phyloP scores from a whole-genome alignment of 2,113 vertebrate species.

The Barnardius zonarius region DNA sequence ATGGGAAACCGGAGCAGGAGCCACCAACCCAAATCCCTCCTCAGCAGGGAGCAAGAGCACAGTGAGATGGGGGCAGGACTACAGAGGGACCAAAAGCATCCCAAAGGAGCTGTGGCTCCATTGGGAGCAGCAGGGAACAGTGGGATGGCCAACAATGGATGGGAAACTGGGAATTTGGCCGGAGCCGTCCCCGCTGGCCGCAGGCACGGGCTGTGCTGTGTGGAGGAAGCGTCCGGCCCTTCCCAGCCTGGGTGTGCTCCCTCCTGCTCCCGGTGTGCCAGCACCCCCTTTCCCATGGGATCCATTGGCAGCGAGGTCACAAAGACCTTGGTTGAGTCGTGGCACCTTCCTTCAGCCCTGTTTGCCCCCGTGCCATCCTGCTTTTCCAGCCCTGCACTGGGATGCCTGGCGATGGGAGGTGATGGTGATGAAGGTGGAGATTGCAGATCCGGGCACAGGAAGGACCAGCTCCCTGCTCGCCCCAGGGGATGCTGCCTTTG shows the following conservation, averaged over 20 bases:
- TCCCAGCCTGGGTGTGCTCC: neutral
- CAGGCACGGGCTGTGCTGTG: neutral
- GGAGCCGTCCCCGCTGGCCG: neutral
- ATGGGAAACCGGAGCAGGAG: neutral
- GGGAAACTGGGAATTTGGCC: neutral
- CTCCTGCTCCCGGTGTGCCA: neutral
- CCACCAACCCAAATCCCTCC: neutral
- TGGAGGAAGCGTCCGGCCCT: neutral
- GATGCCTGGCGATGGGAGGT: fast-evolving
- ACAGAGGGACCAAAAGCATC: neutral
- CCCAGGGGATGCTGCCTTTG: neutral
- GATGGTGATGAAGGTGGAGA: neutral
- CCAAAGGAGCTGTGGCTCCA: no score
- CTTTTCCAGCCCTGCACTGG: fast-evolving
- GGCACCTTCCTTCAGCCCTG: fast-evolving
- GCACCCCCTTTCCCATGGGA: neutral
- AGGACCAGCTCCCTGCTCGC: neutral
- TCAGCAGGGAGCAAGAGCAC: neutral
- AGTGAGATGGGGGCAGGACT: neutral
- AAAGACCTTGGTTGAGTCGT: neutral
- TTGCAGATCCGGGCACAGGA: neutral
- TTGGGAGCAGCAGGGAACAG: fast-evolving
- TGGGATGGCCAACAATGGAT: neutral
- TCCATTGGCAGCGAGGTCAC: fast-evolving
- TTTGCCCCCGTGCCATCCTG: fast-evolving